Evolutionary conservation across 2,888 invertebrate species (phyloP).

Genomic region (Drosophila glabriapex): DNA sequence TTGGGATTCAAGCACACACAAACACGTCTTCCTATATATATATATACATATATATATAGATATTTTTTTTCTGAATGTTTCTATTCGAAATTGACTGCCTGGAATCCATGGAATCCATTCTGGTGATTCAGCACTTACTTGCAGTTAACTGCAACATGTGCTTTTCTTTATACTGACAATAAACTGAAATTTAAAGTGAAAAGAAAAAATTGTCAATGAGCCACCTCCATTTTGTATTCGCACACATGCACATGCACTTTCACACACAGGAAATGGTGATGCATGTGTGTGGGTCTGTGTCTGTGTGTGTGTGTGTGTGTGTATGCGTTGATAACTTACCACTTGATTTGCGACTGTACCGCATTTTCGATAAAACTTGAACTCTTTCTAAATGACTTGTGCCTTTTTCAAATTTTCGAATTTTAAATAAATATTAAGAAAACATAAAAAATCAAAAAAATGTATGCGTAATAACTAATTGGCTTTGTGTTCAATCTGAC

Average conservation of each 20-base stretch:
- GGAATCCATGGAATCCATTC: neutral
- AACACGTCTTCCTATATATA: neutral
- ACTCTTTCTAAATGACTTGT: neutral
- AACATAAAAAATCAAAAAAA: slow-evolving; percentile 5
- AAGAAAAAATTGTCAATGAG: slow-evolving; percentile 28
- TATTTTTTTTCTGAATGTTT: neutral
- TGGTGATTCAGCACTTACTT: slow-evolving; percentile 38
- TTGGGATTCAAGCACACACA: slow-evolving; percentile 14
- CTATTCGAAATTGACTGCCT: neutral
- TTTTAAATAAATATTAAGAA: slow-evolving; percentile 4
- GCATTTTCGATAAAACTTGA: neutral
- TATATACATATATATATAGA: neutral
- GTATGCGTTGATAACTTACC: slow-evolving; percentile 42
- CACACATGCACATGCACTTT: slow-evolving; percentile 19
- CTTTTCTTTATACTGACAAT: neutral
- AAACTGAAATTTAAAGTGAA: slow-evolving; percentile 34
- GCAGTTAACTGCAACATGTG: slow-evolving; percentile 22
- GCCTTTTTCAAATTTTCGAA: neutral
- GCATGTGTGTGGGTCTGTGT: neutral
- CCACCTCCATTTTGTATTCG: slow-evolving; percentile 64
- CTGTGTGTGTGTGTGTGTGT: slow-evolving; percentile 13
- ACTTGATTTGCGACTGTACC: slow-evolving; percentile 49
- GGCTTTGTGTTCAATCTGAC: slow-evolving; percentile 3
- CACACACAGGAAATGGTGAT: slow-evolving; percentile 8
- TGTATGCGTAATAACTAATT: slow-evolving; percentile 6